Evolutionary conservation across 1,140 invertebrate species (phyloP).

Genomic region (Heliconius eleuchia): DNA sequence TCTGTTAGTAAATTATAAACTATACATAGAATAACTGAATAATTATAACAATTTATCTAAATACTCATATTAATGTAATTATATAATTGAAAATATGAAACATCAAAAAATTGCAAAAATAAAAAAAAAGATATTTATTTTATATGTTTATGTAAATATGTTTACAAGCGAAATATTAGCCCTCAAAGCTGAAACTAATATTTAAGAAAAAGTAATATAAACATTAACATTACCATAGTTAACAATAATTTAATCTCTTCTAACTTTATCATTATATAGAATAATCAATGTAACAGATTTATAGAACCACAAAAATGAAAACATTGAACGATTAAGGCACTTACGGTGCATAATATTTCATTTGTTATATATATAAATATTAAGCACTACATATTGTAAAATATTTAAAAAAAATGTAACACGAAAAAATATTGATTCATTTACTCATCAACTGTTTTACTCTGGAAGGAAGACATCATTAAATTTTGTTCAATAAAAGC

Average conservation of each 20-base stretch:
- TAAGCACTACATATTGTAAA: slow-evolving; percentile 68
- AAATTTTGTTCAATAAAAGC: slow-evolving; percentile 26
- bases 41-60: neutral
- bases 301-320: slow-evolving; percentile 72
- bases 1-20: neutral
- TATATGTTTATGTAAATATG: slow-evolving; percentile 1
- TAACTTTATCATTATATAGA: slow-evolving; percentile 69
- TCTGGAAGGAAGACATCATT: slow-evolving; percentile 27
- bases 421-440: slow-evolving; percentile 49
- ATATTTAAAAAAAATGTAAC: slow-evolving; percentile 58
- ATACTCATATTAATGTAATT: neutral
- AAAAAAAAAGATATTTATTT: neutral
- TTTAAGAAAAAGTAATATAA: slow-evolving; percentile 58
- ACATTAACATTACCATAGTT: slow-evolving; percentile 77
- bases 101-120: neutral
- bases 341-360: slow-evolving; percentile 69
- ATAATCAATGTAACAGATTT: slow-evolving; percentile 74
- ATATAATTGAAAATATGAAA: neutral
- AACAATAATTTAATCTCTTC: slow-evolving; percentile 81
- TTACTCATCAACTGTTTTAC: slow-evolving; percentile 57
- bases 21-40: slow-evolving; percentile 7
- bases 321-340: slow-evolving; percentile 79
- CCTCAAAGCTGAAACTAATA: slow-evolving; percentile 41
- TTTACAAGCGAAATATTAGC: slow-evolving; percentile 13
- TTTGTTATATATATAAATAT: slow-evolving; percentile 68